Base-by-base conservation (phyloP, 2,797 vertebrate genomes). In the Orestias chungarensis region DNA sequence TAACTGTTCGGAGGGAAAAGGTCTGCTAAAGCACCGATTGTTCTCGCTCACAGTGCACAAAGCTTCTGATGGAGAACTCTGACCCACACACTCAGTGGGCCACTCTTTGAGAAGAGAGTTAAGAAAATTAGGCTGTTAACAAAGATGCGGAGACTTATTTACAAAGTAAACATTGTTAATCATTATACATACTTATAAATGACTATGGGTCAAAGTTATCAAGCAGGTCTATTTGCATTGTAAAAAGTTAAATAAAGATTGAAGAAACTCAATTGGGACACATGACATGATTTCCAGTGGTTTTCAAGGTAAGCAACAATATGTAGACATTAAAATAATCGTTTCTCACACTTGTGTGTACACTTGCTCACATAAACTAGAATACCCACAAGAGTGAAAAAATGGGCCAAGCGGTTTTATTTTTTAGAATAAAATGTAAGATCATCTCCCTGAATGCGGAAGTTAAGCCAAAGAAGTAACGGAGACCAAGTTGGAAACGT, bases 31-130 rank as follows among this genome's bases (percentile, higher is more conserved):
- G 79, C 80, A 82, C 65, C 17, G 74, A 86, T 76, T 88, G 82
- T 88, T 87, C 84, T 79, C 42, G 31, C 50, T 81, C 70, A 67
- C 47, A 70, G 76, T 79, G 80, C 81, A 87, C 85, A 86, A 77
- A 85, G 88, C 79, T 78, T 75, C 76, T 68, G 43, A 67, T 76
- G 52, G 73, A 76, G 84, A 70, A 78, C 85, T 84, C 75, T 91
- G 86, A 91, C 82, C 84, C 52, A 70, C 23, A 85, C 78, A 70
- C 76, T 70, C 75, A 54, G 67, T 79, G 75, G 82, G 75, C 72
- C 76, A 57, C 65, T 82, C 77, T 82, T 82, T 68, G 66, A 86
- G 81, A 89, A 62, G 69, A 29, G 66, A 79, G 68, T 78, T 88
- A 81, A 88, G 83, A 82, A 78, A 47, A 47, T 47, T 5, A 44